A percentile compares a stretch with the other conserved stretches of the same genome.
Conservation (phyloP, 2,797 vertebrate genomes). For the Galagoides demidoff region DNA sequence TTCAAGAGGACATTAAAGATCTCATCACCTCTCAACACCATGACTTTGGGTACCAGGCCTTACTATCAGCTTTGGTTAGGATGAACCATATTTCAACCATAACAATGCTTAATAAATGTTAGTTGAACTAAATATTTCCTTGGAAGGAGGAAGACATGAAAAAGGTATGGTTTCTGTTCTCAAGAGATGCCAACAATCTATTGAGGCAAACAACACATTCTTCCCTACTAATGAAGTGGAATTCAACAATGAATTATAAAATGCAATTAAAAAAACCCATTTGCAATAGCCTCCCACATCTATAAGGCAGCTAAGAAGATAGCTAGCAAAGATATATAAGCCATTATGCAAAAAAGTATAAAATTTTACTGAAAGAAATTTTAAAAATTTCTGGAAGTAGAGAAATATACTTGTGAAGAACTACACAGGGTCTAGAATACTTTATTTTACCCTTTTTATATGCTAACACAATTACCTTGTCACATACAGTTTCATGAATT, state of each 20-base stretch:
- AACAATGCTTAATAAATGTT: neutral
- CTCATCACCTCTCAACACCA: neutral
- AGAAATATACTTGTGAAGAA: conserved; percentile 21
- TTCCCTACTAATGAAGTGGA: neutral
- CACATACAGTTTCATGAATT: neutral
- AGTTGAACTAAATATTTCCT: neutral
- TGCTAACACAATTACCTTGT: neutral
- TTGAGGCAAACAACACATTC: neutral
- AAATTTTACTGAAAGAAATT: neutral
- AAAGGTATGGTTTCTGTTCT: neutral
- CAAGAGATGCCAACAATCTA: neutral
- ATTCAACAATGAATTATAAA: conserved; percentile 21
- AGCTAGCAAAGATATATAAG: conserved; percentile 17
- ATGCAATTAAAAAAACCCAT: neutral
- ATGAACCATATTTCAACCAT: neutral
- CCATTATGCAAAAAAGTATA: conserved; percentile 24
- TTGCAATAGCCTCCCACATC: neutral
- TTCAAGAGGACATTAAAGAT: neutral
- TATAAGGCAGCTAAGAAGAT: neutral
- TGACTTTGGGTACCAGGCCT: neutral
- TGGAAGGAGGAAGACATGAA: neutral
- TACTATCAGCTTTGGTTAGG: neutral
- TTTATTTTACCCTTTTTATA: neutral
- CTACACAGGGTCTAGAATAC: neutral
- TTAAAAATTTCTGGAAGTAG: neutral